phyloP scores from a whole-genome alignment of 2,113 vertebrate species.

The Puffinus mauretanicus region DNA sequence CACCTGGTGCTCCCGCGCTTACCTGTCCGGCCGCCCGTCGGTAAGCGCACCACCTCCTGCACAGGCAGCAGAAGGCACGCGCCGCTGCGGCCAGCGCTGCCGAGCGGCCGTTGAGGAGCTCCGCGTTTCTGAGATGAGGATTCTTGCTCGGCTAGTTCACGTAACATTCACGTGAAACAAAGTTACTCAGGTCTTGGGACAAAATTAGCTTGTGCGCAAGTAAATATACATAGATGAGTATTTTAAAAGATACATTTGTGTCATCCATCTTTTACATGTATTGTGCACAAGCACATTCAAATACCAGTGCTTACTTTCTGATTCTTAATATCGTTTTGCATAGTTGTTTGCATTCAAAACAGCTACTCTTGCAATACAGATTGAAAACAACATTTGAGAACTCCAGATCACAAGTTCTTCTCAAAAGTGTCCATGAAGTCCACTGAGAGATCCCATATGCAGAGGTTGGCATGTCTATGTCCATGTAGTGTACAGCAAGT shows the following conservation, averaged over 20 bases:
- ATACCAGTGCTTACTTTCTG: not conserved
- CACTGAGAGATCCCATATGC: not conserved
- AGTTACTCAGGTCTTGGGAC: not conserved
- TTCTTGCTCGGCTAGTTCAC: not conserved
- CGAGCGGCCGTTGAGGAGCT: rapidly evolving
- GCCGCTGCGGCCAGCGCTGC: rapidly evolving
- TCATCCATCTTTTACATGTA: not conserved
- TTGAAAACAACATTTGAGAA: not conserved
- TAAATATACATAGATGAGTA: not conserved
- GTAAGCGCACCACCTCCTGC: not conserved
- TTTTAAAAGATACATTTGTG: not conserved
- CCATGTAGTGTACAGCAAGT: not conserved
- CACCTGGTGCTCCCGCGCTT: rapidly evolving
- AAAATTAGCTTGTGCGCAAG: not conserved
- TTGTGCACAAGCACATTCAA: not conserved
- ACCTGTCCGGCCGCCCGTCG: rapidly evolving
- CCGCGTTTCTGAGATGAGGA: rapidly evolving
- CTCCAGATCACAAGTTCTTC: not conserved
- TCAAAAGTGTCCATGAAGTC: not conserved
- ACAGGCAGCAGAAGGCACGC: not conserved
- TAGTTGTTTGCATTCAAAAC: not conserved
- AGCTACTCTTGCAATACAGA: not conserved
- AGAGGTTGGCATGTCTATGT: not conserved
- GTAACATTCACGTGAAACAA: not conserved
- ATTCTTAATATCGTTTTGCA: not conserved